Evolutionary conservation across 2,797 vertebrate genomes (phyloP).

Genomic region (Podarcis siculus): DNA sequence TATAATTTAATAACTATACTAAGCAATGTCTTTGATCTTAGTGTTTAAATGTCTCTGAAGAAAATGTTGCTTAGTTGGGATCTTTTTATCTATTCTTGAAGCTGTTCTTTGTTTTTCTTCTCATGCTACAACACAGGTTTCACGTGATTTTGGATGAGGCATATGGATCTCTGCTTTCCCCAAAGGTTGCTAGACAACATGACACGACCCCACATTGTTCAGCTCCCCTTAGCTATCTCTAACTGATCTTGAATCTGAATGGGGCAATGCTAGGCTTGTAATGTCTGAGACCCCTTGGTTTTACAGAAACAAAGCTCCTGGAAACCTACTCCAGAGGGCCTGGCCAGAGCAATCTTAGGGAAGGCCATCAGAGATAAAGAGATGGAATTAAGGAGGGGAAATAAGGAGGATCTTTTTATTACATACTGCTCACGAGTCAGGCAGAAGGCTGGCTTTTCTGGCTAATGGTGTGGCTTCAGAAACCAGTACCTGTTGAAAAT

Average conservation of each 20-base stretch:
- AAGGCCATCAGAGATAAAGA: neutral
- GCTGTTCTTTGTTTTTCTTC: slow-evolving; percentile 47
- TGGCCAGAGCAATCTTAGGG: neutral
- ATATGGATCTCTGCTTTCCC: neutral
- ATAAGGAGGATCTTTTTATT: neutral
- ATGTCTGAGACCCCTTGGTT: neutral
- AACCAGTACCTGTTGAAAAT: neutral
- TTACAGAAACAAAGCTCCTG: neutral
- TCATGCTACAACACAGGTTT: slow-evolving; percentile 47
- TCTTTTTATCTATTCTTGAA: slow-evolving; percentile 60
- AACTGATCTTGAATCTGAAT: neutral
- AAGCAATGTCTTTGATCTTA: slow-evolving; percentile 66
- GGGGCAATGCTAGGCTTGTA: neutral
- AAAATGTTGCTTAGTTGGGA: slow-evolving; percentile 44
- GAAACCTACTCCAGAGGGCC: neutral
- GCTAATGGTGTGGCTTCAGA: neutral
- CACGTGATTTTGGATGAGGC: slow-evolving; percentile 35
- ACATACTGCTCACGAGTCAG: neutral
- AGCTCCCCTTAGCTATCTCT: neutral
- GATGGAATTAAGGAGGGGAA: neutral
- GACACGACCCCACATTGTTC: neutral
- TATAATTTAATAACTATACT: slow-evolving; percentile 58
- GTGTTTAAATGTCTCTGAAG: slow-evolving; percentile 66
- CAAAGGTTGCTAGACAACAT: neutral
- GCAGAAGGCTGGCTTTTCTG: neutral